Evolutionary conservation across 2,113 vertebrate genomes (phyloP).

Genomic region (Myotis lucifugus): DNA sequence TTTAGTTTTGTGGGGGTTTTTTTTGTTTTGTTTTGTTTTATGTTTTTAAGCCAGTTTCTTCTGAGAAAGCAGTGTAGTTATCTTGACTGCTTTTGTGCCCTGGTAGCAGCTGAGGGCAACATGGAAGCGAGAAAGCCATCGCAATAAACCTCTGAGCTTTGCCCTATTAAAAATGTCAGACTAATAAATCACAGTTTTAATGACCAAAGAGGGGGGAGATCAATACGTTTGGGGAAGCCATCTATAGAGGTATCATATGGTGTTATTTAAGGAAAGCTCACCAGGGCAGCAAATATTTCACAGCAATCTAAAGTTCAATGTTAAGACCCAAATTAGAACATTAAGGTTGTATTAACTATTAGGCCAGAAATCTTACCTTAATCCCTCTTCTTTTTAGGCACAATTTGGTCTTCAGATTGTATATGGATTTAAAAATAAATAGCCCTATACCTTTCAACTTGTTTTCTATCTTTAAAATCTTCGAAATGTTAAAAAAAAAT

Average conservation of each 20-base stretch:
- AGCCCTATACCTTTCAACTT: background rate
- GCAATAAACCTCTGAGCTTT: constrained; percentile 73
- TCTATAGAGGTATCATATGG: constrained; percentile 71
- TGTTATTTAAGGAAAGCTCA: constrained; percentile 70
- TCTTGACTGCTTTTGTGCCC: constrained; percentile 36
- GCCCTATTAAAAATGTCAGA: constrained; percentile 78
- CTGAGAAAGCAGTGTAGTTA: background rate
- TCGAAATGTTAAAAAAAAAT: background rate
- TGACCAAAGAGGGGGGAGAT: constrained; percentile 33
- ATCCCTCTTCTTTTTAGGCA: constrained; percentile 35
- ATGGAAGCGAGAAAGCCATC: constrained; percentile 67
- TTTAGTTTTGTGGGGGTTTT: background rate
- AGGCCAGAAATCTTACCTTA: constrained; percentile 35
- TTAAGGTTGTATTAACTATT: constrained; percentile 4
- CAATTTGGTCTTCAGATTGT: constrained; percentile 24
- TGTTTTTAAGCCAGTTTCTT: background rate
- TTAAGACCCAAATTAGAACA: constrained; percentile 12
- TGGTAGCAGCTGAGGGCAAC: constrained; percentile 73
- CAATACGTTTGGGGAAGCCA: constrained; percentile 69
- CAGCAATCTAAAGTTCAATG: constrained; percentile 47
- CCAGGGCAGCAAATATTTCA: constrained; percentile 66
- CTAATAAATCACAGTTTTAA: constrained; percentile 82
- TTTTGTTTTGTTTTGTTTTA: background rate
- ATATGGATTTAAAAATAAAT: constrained; percentile 49
- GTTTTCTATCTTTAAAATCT: background rate